phyloP scores from a whole-genome alignment of 2,113 vertebrate species.

The Mobula birostris region DNA sequence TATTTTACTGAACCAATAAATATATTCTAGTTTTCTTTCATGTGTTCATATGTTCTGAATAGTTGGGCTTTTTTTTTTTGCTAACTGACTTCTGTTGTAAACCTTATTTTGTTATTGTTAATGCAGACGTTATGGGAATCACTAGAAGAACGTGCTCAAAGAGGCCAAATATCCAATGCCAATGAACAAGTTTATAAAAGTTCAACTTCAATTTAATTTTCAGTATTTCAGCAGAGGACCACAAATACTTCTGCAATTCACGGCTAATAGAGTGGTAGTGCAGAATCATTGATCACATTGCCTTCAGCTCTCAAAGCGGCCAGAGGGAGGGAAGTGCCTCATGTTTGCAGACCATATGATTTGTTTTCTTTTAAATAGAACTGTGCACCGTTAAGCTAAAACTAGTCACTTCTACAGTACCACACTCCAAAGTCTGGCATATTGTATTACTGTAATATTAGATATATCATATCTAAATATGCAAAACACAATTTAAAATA shows the following conservation, averaged over 20 bases:
- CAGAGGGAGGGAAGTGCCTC: background rate
- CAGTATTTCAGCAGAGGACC: background rate
- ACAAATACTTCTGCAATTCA: background rate
- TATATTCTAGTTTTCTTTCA: background rate
- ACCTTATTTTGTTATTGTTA: background rate
- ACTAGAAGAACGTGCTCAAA: background rate
- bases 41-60: background rate
- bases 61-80: background rate
- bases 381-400: background rate
- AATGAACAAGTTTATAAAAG: slow-evolving; percentile 25
- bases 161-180: background rate
- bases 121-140: background rate
- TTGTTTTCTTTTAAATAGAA: background rate
- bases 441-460: background rate
- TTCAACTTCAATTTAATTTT: slow-evolving; percentile 24
- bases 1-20: background rate
- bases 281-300: background rate
- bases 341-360: background rate
- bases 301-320: background rate
- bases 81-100: background rate
- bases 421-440: background rate
- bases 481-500: background rate
- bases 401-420: background rate
- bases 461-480: background rate
- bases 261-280: background rate